Base-by-base conservation (phyloP, 2,113 vertebrate species). In the Herpailurus yagouaroundi region DNA sequence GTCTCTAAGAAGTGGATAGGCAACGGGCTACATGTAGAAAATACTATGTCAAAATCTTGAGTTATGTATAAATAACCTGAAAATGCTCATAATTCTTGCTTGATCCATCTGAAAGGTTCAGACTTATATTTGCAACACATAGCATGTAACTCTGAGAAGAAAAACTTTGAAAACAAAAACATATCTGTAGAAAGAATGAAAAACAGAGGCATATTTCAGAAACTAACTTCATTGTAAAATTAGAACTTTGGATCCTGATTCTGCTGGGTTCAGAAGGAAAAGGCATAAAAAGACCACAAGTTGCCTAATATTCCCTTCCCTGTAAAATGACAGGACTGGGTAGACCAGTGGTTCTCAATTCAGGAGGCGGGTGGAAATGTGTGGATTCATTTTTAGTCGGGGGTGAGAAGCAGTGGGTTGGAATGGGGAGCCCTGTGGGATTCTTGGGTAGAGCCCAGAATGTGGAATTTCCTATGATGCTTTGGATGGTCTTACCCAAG, bases 141-240 rank as follows among this genome's bases (percentile, higher is more conserved):
- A 55, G 45, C 23, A n/a, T 6, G 1, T 88, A 83, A 86, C 23
- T 74, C 83, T 73, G 74, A 93, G 68, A 60, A 48, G 41, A 77
- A 77, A 77, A 48, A 48, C 74, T 48, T 21, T 10, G 1, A 77
- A 15, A 15, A 31, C 74, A 29, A 96, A 90, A 76, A 1, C 45
- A 14, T 66, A 81, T 81, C 33, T 25, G 33, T 16, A 12, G 8
- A 48, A 94, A 94, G 69, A 94, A 82, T 64, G 50, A 91, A 96
- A 94, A 95, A 41, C 45, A 68, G 8, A 83, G 36, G 45, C 38
- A 48, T 64, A 64, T 91, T 97, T 83, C 74, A 66, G 73, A 95
- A 96, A 94, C 27, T 2, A 82, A 89, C 23, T 60, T 73, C n/a
- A 55, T 5, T 84, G 38, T 77, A 68, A 95, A 89, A 85, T 41